Evolutionary conservation across 2,113 vertebrate genomes (phyloP), one percentile per base, ranked within the genome.

Genomic region (Polypterus senegalus): DNA sequence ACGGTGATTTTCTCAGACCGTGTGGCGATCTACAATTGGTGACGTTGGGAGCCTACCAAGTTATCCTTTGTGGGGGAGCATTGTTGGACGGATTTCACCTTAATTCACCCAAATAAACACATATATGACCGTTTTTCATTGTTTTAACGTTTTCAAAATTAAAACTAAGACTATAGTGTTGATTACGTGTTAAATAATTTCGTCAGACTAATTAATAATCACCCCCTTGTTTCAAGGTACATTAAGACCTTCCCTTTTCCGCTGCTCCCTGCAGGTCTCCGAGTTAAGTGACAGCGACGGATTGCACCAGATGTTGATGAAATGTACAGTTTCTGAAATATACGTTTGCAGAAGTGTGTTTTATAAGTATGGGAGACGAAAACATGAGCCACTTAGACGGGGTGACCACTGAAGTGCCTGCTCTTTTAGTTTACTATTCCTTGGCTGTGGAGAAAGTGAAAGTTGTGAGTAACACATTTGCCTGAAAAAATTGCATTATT

Each of bases 1-100:
- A 73, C 27, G 11, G 8, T 4, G 70, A 65, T 1, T 4, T 1
- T 11, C 70, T 66, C 61, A 67, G 6, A 4, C 75, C 67, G 76
- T 84, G 81, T 86, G 82, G 81, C 81, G 52, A 70, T 78, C 69
- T 71, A 75, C 74, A 80, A 82, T 81, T 84, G 81, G 84, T 84
- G 84, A 85, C 86, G 82, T 83, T 66, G 53, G 5, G 75, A 63
- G 10, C 48, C 58, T 71, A 79, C 81, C 78, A 81, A 27, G 27
- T 27, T 27, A 27, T 27, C 27, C 27, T 27, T 27, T 27, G 27
- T 27, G 27, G 27, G 27, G 27, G 27, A 27, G 27, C 27, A 27
- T 27, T 27, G 27, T 27, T 27, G 27, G 27, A 27, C 27, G 27
- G 27, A 27, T 27, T 27, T 1, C 27, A 1, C 27, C 27, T 27